These are phyloP conservation scores for Prionailurus viverrinus DNA, from an alignment of 2,113 vertebrate genomes.

Conservation along the genomic window DNA sequence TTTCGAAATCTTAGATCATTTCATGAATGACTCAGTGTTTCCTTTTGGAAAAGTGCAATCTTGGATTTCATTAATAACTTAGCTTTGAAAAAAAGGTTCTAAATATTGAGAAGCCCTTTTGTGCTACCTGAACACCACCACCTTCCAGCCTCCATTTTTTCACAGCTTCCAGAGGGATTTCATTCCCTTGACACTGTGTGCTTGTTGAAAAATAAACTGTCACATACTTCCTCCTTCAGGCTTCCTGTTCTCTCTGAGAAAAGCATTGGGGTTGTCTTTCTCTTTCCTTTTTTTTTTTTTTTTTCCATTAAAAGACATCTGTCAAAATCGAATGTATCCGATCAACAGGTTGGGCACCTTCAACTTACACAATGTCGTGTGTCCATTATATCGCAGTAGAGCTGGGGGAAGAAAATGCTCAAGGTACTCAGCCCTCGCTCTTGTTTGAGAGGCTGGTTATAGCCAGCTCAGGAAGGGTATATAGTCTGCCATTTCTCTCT, in stretches of 20 bases:
- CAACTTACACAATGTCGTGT: background rate
- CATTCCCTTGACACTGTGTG: constrained; percentile 60
- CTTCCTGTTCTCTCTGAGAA: constrained; percentile 75
- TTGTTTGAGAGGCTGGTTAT: background rate
- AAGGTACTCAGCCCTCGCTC: background rate
- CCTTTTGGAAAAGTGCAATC: constrained; percentile 77
- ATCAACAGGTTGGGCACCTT: background rate
- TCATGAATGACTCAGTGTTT: constrained; percentile 82
- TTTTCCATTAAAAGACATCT: constrained; percentile 19
- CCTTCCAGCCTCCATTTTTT: background rate
- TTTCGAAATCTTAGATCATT: constrained; percentile 83
- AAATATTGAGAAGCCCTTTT: background rate
- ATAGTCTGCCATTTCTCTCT: background rate
- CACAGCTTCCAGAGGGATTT: constrained; percentile 66
- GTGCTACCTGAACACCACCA: background rate
- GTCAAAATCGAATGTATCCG: background rate
- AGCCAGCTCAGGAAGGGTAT: background rate
- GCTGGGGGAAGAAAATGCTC: background rate
- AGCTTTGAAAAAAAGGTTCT: background rate
- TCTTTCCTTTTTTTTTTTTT: background rate
- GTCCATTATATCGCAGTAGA: background rate
- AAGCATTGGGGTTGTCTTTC: background rate
- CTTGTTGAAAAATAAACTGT: constrained; percentile 63
- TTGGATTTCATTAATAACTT: constrained; percentile 65
- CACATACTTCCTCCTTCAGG: constrained; percentile 62